phyloP scores from a whole-genome alignment of 2,888 invertebrate genomes.

The Bedellia somnulentella region DNA sequence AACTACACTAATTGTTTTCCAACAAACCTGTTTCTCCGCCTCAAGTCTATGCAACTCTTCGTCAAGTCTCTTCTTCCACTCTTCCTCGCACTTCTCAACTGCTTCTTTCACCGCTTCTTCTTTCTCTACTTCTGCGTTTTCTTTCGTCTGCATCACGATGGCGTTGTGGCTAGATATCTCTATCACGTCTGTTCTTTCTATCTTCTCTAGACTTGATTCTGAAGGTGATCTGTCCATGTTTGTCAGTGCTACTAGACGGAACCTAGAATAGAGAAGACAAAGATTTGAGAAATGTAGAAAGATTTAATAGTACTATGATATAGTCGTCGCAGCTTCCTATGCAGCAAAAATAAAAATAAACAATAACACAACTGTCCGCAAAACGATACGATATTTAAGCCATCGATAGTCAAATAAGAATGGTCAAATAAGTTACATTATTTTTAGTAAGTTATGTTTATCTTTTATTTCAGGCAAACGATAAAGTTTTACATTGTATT shows the following conservation, averaged over 20 bases:
- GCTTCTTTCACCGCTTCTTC: slow-evolving; percentile 50
- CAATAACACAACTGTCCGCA: too few species aligned
- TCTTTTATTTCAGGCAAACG: too few species aligned
- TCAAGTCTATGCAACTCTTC: slow-evolving; percentile 23
- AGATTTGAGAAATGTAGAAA: too few species aligned
- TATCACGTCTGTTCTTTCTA: slow-evolving; percentile 68
- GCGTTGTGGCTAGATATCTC: slow-evolving; percentile 67
- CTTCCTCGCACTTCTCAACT: slow-evolving; percentile 58
- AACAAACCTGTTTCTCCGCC: slow-evolving; percentile 47
- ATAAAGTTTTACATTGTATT: too few species aligned
- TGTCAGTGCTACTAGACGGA: slow-evolving; percentile 71
- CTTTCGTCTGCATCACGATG: slow-evolving; percentile 67
- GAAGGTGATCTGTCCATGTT: slow-evolving; percentile 77
- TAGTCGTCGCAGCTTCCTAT: too few species aligned
- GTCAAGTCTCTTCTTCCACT: slow-evolving; percentile 38
- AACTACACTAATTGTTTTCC: too few species aligned
- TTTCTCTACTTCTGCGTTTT: slow-evolving; percentile 65
- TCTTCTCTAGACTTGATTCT: slow-evolving; percentile 76
- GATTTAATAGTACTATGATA: too few species aligned
- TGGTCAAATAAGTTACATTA: too few species aligned
- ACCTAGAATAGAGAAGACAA: slow-evolving; percentile 35
- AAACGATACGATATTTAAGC: too few species aligned
- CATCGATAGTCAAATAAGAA: too few species aligned
- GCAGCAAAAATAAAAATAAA: too few species aligned
- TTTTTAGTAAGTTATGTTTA: too few species aligned